phyloP scores from a whole-genome alignment of 2,797 vertebrate genomes.

The Hephaestus fuliginosus region DNA sequence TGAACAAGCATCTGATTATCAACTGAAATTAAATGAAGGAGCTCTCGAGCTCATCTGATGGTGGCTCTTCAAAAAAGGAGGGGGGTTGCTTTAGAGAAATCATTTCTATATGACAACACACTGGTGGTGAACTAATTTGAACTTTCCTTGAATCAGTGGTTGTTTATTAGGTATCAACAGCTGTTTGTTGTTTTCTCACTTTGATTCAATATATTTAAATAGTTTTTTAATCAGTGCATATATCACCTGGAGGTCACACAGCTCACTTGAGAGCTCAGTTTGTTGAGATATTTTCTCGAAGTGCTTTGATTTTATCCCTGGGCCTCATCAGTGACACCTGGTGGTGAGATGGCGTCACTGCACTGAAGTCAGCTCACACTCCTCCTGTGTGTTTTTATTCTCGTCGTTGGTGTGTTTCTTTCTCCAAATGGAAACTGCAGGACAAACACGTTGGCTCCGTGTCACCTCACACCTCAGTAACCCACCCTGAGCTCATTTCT shows the following conservation, averaged over 20 bases:
- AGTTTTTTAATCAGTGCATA: background rate
- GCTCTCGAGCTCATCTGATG: background rate
- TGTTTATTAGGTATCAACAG: background rate
- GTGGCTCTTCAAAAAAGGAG: too few species aligned
- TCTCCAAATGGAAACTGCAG: background rate
- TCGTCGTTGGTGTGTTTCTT: background rate
- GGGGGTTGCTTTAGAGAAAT: background rate
- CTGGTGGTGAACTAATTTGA: too few species aligned
- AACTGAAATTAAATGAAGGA: too few species aligned
- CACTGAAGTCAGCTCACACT: background rate
- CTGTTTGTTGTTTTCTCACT: background rate
- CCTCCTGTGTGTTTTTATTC: background rate
- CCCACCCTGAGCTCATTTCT: too few species aligned
- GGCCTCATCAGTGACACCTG: conserved; percentile 28
- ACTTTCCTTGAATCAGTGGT: background rate
- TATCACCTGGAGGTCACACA: background rate
- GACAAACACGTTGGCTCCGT: too few species aligned
- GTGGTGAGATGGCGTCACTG: background rate
- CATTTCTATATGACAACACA: background rate
- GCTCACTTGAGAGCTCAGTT: background rate
- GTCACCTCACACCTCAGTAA: too few species aligned
- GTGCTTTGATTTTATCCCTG: background rate
- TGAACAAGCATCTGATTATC: too few species aligned
- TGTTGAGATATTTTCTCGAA: background rate
- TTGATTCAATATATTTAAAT: background rate